Evolutionary conservation across 2,888 invertebrate genomes (phyloP), one percentile per base, ranked within the genome.

Genomic region (Lycophotia porphyrea): DNA sequence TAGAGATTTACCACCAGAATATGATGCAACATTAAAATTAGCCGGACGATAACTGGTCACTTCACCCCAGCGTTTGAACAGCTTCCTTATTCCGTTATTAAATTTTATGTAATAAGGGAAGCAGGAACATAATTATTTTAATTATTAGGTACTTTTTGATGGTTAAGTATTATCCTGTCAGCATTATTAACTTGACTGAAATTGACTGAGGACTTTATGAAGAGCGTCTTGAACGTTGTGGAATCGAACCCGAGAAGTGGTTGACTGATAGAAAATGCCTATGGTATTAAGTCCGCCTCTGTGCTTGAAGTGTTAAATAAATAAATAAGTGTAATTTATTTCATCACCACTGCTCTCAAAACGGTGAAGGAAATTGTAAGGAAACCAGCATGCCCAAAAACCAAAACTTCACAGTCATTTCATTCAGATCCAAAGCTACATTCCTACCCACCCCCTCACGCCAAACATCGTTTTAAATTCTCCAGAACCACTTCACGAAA

Each of bases 1-100:
- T 80, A 68, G 61, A 84, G 63, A 81, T 84, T 82, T 87, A 82
- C 73, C 74, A 71, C 64, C 64, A 76, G 44, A 81, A 83, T 70
- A 74, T 88, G 78, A 81, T 71, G 85, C 39, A 87, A 88, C 44
- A 76, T 52, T 52, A 65, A 77, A 85, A 87, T 81, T 79, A 78
- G 70, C 49, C 58, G 78, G 81, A 81, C 83, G 76, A 67, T 75
- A 81, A 88, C 55, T 79, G 81, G 78, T 60, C 55, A 67, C 52
- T 82, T 74, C 63, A 82, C 87, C 85, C 49, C 63, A 74, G 36
- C 42, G 36, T 66, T 70, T 55, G 31, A 64, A 39, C 24, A 4
- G 36, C 58, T 83, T 85, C 78, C 85, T 71, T 34, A 36, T 68
- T 76, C 65, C 36, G 58, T 71, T 68, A 84, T 64, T 24, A 36